Evolutionary conservation across 1,140 invertebrate species (phyloP), one percentile per base, ranked within the genome.

Genomic region (Pachyrhynchus sulphureomaculatus): DNA sequence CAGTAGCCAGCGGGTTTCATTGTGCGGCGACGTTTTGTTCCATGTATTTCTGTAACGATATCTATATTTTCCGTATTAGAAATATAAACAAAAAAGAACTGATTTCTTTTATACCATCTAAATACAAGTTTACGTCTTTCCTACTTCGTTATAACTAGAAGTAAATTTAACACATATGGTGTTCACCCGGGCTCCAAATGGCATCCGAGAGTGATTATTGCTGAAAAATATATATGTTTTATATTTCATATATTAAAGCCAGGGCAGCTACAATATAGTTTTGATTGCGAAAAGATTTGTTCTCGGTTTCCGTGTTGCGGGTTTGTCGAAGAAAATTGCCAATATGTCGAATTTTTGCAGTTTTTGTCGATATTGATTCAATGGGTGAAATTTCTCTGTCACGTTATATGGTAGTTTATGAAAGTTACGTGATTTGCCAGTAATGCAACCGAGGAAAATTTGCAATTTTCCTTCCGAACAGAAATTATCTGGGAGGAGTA

Each of bases 221-320:
- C n/a, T 2, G 34, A 41, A 17, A 41, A 41, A 41, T 15, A 41
- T 41, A 41, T 26, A 4, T 41, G 34, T 37, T 37, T 37, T 37
- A 37, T 37, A 37, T 37, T 37, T 37, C 15, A 37, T 41, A 41
- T 41, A 41, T 41, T 41, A 41, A 41, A 41, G n/a, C 37, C 10
- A 4, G 17, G 34, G 10, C 17, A 41, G 37, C 37, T 41, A 41
- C 37, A 41, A 41, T 41, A 41, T 41, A 41, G 15, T 18, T 41
- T 41, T 41, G 37, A 41, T 41, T 41, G 37, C 37, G 34, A 41
- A 41, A 41, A 41, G 37, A 41, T 41, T 41, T 41, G 37, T 41
- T 41, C 37, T 41, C 37, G 37, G 4, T 15, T 36, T 36, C 12
- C 34, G 34, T 15, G 34, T 36, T 36, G 24, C 8, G 34, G 37